These are phyloP conservation scores for Diuraphis noxia DNA, from an alignment of 1,140 invertebrate genomes.

Conservation along the genomic window DNA sequence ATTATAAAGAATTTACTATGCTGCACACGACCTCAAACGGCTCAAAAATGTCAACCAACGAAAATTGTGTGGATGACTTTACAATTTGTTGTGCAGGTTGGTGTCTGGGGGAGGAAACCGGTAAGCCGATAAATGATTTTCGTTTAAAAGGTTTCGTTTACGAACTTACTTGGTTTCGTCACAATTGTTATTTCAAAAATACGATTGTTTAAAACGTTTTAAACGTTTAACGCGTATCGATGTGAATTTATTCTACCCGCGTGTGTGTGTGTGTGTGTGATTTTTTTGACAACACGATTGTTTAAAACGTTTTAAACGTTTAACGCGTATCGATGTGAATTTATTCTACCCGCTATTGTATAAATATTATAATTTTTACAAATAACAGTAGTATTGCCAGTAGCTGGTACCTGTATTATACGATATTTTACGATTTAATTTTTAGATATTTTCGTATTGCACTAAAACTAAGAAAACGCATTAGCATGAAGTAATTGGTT, in stretches of 20 bases:
- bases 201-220: background rate
- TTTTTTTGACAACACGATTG: background rate
- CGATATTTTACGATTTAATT: too few species aligned
- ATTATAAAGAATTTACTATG: background rate
- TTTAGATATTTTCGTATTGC: too few species aligned
- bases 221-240: background rate
- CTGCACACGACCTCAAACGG: background rate
- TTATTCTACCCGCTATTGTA: background rate
- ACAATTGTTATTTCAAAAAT: background rate
- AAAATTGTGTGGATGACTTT: background rate
- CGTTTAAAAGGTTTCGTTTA: background rate
- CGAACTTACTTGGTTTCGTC: background rate
- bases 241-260: background rate
- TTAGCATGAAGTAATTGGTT: background rate
- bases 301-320: background rate
- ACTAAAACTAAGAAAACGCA: too few species aligned
- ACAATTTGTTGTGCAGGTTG: background rate
- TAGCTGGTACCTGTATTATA: background rate
- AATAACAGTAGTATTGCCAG: background rate
- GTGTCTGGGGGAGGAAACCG: too few species aligned
- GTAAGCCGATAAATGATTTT: background rate
- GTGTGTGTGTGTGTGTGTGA: too few species aligned
- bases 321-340: background rate
- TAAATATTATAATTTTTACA: too few species aligned
- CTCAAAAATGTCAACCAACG: background rate